Conservation (phyloP, 2,113 vertebrate species). For the Channa maculata region DNA sequence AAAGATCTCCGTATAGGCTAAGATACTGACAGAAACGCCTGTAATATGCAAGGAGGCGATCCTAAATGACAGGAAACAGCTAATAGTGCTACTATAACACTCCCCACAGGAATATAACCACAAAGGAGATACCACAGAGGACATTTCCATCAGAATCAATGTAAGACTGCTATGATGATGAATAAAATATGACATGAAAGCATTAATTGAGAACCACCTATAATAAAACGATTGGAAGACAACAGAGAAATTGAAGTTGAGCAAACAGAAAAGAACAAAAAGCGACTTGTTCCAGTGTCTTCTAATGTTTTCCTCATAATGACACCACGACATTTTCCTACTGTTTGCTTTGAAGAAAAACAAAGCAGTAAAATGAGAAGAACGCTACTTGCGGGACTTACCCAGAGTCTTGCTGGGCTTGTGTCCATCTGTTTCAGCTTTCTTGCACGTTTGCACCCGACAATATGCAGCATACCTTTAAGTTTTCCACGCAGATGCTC, state of each 20-base stretch:
- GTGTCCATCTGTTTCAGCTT: conserved; percentile 58
- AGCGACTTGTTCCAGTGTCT: too few relatives aligned
- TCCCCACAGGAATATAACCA: background rate
- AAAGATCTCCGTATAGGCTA: background rate
- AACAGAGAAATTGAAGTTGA: conserved; percentile 2
- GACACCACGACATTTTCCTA: background rate
- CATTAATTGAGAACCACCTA: conserved; percentile 2
- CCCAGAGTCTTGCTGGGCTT: conserved; percentile 41
- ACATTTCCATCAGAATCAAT: background rate
- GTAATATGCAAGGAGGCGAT: background rate
- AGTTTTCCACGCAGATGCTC: conserved; percentile 62
- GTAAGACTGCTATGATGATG: background rate
- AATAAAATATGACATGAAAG: conserved; percentile 2
- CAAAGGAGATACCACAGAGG: background rate
- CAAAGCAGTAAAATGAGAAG: too few relatives aligned
- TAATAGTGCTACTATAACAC: background rate
- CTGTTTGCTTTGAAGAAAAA: too few relatives aligned
- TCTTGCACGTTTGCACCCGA: conserved; percentile 17
- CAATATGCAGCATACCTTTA: conserved; percentile 46
- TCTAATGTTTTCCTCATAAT: background rate
- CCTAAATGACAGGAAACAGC: background rate
- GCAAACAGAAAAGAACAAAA: too few relatives aligned
- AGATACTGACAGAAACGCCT: background rate
- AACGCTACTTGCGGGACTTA: conserved; percentile 39
- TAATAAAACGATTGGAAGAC: background rate